phyloP scores from a whole-genome alignment of 2,113 vertebrate species.

The Epinephelus moara region DNA sequence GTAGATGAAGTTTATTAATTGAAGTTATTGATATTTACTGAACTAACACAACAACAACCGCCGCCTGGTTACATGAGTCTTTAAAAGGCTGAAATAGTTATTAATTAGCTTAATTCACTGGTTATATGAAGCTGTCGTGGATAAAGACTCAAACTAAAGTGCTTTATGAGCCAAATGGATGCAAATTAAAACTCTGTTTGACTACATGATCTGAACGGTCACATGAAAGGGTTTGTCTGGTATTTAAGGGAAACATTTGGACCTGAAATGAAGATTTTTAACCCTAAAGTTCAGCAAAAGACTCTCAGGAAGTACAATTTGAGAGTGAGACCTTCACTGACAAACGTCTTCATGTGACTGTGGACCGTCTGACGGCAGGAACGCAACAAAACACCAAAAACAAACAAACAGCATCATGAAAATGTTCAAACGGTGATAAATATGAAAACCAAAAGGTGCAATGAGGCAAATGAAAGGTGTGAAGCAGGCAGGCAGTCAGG shows the following conservation, averaged over 20 bases:
- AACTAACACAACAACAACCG: not conserved
- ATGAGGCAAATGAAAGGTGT: constrained; percentile 35
- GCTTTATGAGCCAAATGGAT: not conserved
- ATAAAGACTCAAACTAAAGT: not conserved
- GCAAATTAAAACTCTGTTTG: not conserved
- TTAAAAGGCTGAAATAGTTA: not conserved
- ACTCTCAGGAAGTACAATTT: not conserved
- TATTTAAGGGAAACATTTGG: not conserved
- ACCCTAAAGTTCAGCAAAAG: not conserved
- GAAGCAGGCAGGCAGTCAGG: constrained; percentile 33
- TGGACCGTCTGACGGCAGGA: not conserved
- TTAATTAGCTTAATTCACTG: not conserved
- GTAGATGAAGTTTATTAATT: not conserved
- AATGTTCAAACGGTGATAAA: not conserved
- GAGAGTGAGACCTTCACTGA: not conserved
- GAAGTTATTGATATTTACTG: constrained; percentile 13
- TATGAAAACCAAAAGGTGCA: not conserved
- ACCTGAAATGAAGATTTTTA: not conserved
- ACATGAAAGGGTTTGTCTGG: constrained; percentile 52
- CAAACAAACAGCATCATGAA: not conserved
- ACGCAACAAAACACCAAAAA: not conserved
- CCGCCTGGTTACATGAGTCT: not conserved
- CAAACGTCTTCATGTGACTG: constrained; percentile 44
- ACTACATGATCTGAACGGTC: not conserved
- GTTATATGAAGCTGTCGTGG: not conserved